These are phyloP conservation scores for Prinia subflava DNA, from an alignment of 2,113 vertebrate species.

Conservation along the genomic window DNA sequence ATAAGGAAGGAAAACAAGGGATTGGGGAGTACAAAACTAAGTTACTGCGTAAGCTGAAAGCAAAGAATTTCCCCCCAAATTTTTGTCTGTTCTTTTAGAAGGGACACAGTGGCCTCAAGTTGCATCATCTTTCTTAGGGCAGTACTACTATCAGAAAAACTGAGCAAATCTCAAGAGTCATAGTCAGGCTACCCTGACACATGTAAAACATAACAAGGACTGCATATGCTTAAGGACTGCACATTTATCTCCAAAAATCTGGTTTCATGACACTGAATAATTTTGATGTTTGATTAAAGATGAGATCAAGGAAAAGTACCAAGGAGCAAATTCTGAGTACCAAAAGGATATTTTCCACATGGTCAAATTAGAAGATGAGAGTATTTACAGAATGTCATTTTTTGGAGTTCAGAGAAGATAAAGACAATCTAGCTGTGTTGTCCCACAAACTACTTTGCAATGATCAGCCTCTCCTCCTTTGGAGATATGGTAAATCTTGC, in stretches of 20 bases:
- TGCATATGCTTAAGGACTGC: neutral
- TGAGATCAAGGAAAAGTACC: neutral
- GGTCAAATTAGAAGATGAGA: neutral
- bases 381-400: neutral
- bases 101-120: accelerated
- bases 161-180: neutral
- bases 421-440: neutral
- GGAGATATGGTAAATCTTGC: accelerated
- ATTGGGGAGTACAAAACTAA: neutral
- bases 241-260: neutral
- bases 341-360: neutral
- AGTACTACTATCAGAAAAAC: neutral
- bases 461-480: neutral
- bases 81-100: neutral
- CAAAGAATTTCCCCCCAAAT: neutral
- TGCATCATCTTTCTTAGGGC: neutral
- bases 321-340: neutral
- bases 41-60: neutral
- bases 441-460: neutral
- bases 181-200: neutral
- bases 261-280: neutral
- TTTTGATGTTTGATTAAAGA: neutral
- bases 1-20: neutral
- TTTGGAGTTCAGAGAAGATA: neutral
- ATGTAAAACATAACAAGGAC: neutral